Conservation (phyloP, 2,888 invertebrate genomes). For the Julus scandinavius region DNA sequence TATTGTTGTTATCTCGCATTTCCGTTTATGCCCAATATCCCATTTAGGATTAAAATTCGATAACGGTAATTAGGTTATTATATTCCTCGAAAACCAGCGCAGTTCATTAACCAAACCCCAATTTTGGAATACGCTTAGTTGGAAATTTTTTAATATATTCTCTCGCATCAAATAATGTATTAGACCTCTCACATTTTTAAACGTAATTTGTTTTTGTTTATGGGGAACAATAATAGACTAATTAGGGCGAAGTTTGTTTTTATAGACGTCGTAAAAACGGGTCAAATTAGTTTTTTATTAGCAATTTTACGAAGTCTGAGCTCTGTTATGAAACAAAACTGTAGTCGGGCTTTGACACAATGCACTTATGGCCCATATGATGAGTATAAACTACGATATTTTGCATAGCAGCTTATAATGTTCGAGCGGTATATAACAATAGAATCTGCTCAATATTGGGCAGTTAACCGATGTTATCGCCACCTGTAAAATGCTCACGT, state of each 20-base stretch:
- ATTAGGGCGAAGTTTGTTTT: constrained; percentile 31
- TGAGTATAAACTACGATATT: not conserved
- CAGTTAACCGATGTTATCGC: not conserved
- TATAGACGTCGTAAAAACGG: constrained; percentile 14
- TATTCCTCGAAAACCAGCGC: constrained; percentile 10
- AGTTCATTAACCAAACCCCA: not conserved
- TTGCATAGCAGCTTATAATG: not conserved
- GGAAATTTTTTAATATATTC: not conserved
- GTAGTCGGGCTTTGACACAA: not conserved
- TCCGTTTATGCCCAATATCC: constrained; percentile 5
- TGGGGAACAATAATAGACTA: constrained; percentile 40
- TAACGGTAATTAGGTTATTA: constrained; percentile 25
- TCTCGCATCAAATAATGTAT: not conserved
- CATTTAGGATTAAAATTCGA: constrained; percentile 25
- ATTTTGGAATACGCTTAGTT: not conserved
- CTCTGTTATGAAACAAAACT: constrained; percentile 3
- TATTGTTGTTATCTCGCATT: constrained; percentile 16
- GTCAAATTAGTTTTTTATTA: constrained; percentile 46
- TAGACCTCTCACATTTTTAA: not conserved
- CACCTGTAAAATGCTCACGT: not conserved
- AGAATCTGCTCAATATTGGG: not conserved
- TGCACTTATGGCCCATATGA: constrained; percentile 2
- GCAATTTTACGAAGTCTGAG: constrained; percentile 4
- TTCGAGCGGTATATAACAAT: not conserved
- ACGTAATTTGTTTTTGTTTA: constrained; percentile 43